phyloP scores from a whole-genome alignment of 2,888 invertebrate species.

The Polyploca ridens region DNA sequence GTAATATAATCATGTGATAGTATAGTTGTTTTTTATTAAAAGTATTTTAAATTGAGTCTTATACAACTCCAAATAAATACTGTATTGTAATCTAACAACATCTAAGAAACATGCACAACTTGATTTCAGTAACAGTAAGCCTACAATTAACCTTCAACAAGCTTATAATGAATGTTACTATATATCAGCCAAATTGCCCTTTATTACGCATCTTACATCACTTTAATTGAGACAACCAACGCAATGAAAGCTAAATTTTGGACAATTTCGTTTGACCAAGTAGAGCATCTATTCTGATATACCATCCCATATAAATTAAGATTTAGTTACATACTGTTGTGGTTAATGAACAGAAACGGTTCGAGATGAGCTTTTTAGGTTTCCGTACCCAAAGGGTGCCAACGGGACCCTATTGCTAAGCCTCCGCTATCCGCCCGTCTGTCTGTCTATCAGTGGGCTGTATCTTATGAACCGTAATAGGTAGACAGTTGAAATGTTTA shows the following conservation, averaged over 20 bases:
- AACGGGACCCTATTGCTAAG: too few species aligned
- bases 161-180: conserved; percentile 75
- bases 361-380: too few species aligned
- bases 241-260: conserved; percentile 56
- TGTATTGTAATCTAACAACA: not conserved
- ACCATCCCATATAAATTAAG: not conserved
- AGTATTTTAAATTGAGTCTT: not conserved
- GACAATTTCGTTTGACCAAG: conserved; percentile 42
- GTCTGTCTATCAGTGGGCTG: too few species aligned
- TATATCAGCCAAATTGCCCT: conserved; percentile 77
- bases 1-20: too few species aligned
- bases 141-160: conserved; percentile 68
- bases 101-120: conserved; percentile 7
- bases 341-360: too few species aligned
- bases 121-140: conserved; percentile 58
- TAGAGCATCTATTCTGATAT: not conserved
- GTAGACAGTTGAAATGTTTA: too few species aligned
- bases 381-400: too few species aligned
- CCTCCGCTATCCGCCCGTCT: too few species aligned
- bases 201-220: conserved; percentile 80
- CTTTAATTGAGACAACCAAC: conserved; percentile 73
- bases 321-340: too few species aligned
- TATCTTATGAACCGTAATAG: too few species aligned
- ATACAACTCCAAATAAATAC: too few species aligned
- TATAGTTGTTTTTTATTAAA: too few species aligned